phyloP scores from a whole-genome alignment of 23 tunicate species.

The Ciona savignyi region DNA sequence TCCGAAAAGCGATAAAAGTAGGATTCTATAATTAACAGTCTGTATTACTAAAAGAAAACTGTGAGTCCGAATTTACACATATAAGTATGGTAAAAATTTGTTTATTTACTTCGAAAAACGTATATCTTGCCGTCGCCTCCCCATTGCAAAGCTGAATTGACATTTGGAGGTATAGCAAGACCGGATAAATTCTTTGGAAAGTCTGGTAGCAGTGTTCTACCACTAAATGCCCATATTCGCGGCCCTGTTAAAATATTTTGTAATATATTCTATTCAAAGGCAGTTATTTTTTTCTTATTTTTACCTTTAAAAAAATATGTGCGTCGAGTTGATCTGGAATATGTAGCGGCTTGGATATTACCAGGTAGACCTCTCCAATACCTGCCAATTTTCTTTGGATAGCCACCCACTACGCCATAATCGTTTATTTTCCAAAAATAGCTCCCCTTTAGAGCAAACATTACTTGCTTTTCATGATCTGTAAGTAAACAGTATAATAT shows the following conservation, averaged over 20 bases:
- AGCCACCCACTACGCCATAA: conserved; percentile 44
- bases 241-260: conserved; percentile 23
- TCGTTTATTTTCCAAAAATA: conserved; percentile 73
- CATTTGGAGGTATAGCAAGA: conserved; percentile 60
- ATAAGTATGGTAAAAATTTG: no score
- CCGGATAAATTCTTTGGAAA: conserved; percentile 33
- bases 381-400: conserved; percentile 46
- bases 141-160: conserved; percentile 73
- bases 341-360: conserved; percentile 64
- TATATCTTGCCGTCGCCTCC: conserved; percentile 71
- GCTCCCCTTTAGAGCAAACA: conserved; percentile 55
- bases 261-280: no score
- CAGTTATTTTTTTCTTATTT: no score
- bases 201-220: conserved; percentile 21
- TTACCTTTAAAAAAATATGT: conserved; percentile 87
- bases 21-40: conserved; percentile 15
- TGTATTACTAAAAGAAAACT: no score
- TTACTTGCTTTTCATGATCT: conserved; percentile 26
- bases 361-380: conserved; percentile 58
- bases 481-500: no score
- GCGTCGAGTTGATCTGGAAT: conserved; percentile 44
- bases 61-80: no score
- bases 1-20: conserved; percentile 45
- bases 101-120: conserved; percentile 48
- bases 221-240: conserved; percentile 37